Conservation (phyloP, 2,797 vertebrate genomes). For the Danionella dracula region DNA sequence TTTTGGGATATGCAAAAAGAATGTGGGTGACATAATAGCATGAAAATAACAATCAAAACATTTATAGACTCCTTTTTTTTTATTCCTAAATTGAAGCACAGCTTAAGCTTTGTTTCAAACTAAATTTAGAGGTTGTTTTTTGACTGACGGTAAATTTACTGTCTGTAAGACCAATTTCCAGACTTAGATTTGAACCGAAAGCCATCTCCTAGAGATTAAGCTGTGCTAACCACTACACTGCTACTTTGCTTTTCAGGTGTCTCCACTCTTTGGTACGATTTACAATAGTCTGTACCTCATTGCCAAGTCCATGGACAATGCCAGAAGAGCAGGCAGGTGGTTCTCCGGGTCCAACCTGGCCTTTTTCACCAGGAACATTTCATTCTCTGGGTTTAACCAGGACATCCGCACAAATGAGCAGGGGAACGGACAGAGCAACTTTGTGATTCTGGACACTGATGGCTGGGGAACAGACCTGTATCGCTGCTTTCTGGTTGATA, state of each 20-base stretch:
- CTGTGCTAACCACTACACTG: background rate
- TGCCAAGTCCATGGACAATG: slow-evolving; percentile 76
- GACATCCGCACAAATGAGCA: slow-evolving; percentile 64
- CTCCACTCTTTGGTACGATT: slow-evolving; percentile 89
- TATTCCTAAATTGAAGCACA: too few relatives aligned
- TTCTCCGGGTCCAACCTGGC: slow-evolving; percentile 73
- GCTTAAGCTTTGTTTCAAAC: too few relatives aligned
- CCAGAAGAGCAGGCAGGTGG: slow-evolving; percentile 62
- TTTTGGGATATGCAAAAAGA: too few relatives aligned
- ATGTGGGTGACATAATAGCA: too few relatives aligned
- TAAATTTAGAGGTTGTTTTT: too few relatives aligned
- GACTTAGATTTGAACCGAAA: too few relatives aligned
- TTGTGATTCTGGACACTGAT: slow-evolving; percentile 80
- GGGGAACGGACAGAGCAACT: slow-evolving; percentile 73
- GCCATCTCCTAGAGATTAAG: too few relatives aligned
- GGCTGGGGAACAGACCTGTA: slow-evolving; percentile 70
- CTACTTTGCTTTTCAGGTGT: slow-evolving; percentile 73
- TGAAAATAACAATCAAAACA: too few relatives aligned
- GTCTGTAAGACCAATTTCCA: too few relatives aligned
- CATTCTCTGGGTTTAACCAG: slow-evolving; percentile 84
- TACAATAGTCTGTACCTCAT: slow-evolving; percentile 88
- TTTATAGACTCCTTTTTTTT: too few relatives aligned
- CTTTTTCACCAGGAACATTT: slow-evolving; percentile 75
- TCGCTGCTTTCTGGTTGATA: slow-evolving; percentile 74
- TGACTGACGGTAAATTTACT: too few relatives aligned